Conservation (phyloP, 2,113 vertebrate genomes). For the Vireo altiloquus region DNA sequence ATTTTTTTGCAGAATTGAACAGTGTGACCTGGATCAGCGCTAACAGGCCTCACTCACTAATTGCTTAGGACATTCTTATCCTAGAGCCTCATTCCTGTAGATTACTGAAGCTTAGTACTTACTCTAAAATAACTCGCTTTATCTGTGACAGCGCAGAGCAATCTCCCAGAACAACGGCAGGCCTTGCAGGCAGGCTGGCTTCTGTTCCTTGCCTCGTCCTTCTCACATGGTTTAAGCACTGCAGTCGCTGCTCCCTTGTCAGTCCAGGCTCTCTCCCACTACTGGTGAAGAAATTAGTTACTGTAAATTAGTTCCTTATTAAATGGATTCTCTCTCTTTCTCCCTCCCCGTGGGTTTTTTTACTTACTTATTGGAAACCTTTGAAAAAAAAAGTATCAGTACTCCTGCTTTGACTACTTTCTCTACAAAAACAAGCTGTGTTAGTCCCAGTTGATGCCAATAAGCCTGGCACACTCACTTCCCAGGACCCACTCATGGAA, state of each 20-base stretch:
- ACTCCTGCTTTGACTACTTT: background rate
- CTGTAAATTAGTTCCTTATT: background rate
- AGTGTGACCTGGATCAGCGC: background rate
- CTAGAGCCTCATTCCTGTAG: background rate
- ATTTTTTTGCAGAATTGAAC: background rate
- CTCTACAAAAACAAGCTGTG: background rate
- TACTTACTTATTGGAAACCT: background rate
- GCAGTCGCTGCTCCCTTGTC: rapidly evolving
- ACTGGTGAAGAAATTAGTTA: background rate
- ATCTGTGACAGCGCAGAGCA: background rate
- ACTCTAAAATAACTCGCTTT: background rate
- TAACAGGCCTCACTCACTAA: background rate
- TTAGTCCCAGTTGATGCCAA: rapidly evolving
- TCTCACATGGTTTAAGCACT: rapidly evolving
- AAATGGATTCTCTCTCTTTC: background rate
- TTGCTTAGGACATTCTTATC: background rate
- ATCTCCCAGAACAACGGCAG: background rate
- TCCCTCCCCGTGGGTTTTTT: background rate
- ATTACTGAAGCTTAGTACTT: background rate
- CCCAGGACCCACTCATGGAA: background rate
- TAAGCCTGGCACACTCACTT: background rate
- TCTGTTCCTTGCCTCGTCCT: background rate
- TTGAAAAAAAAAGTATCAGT: background rate
- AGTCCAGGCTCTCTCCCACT: background rate
- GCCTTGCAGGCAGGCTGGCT: background rate